These are phyloP conservation scores for Lindbergichthys nudifrons DNA, from an alignment of 2,797 vertebrate genomes.

Conservation along the genomic window DNA sequence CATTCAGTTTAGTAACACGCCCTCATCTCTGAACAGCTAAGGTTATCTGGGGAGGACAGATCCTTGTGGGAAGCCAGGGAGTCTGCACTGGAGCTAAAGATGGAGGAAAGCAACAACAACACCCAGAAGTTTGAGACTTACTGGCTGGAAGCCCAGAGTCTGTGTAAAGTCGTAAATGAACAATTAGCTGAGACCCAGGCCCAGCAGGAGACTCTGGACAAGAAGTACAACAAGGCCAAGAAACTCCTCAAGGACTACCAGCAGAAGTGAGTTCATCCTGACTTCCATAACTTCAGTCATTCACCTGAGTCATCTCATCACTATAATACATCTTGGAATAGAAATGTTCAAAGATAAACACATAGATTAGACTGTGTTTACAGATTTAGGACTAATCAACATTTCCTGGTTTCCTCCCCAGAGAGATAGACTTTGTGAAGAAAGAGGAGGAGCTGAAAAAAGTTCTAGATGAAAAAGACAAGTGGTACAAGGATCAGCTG, in stretches of 20 bases:
- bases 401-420: slow-evolving; percentile 71
- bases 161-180: slow-evolving; percentile 91
- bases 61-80: slow-evolving; percentile 86
- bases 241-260: slow-evolving; percentile 95
- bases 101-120: slow-evolving; percentile 88
- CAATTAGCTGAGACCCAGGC: slow-evolving; percentile 90
- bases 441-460: slow-evolving; percentile 90
- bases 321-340: not conserved
- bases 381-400: slow-evolving; percentile 27
- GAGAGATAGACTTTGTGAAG: slow-evolving; percentile 92
- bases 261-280: slow-evolving; percentile 88
- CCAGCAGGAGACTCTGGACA: slow-evolving; percentile 91
- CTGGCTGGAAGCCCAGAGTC: slow-evolving; percentile 92
- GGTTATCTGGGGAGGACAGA: slow-evolving; percentile 83
- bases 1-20: slow-evolving; percentile 11
- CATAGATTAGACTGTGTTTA: slow-evolving; percentile 27
- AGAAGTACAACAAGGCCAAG: slow-evolving; percentile 95
- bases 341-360: not conserved
- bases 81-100: slow-evolving; percentile 86
- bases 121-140: slow-evolving; percentile 90
- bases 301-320: not conserved
- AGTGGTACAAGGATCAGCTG: slow-evolving; percentile 86
- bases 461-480: slow-evolving; percentile 88
- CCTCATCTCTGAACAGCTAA: slow-evolving; percentile 81
- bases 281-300: slow-evolving; percentile 1